phyloP scores from a whole-genome alignment of 2,797 vertebrate genomes.

The Acestrorhynchus altus region DNA sequence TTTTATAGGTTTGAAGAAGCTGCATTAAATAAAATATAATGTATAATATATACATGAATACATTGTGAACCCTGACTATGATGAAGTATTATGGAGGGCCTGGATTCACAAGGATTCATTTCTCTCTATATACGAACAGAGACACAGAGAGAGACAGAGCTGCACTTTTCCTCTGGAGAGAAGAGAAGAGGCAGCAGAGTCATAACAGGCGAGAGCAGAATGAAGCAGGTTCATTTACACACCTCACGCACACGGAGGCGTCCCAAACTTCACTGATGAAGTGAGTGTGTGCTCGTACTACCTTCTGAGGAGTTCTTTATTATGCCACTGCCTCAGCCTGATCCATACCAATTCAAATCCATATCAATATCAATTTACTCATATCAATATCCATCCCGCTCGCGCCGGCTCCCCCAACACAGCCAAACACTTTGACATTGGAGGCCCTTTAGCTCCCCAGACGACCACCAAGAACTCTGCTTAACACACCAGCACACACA shows the following conservation, averaged over 20 bases:
- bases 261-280: slow-evolving; percentile 72
- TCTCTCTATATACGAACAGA: too few relatives aligned
- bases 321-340: slow-evolving; percentile 82
- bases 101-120: too few relatives aligned
- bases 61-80: too few relatives aligned
- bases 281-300: slow-evolving; percentile 71
- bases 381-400: slow-evolving; percentile 95
- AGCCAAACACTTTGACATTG: slow-evolving; percentile 78
- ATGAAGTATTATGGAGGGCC: too few relatives aligned
- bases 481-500: slow-evolving; percentile 20
- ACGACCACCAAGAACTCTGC: slow-evolving; percentile 54
- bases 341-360: slow-evolving; percentile 89
- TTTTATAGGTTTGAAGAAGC: too few relatives aligned
- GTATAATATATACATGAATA: too few relatives aligned
- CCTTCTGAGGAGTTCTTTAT: slow-evolving; percentile 80
- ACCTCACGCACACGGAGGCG: slow-evolving; percentile 37
- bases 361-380: slow-evolving; percentile 99
- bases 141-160: too few relatives aligned
- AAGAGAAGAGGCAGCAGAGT: neutral
- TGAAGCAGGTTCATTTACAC: neutral
- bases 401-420: slow-evolving; percentile 82
- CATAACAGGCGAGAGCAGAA: neutral
- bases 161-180: too few relatives aligned
- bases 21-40: too few relatives aligned
- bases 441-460: slow-evolving; percentile 72